Conservation (phyloP, 1,140 invertebrate species). For the Zaprionus camerounensis region DNA sequence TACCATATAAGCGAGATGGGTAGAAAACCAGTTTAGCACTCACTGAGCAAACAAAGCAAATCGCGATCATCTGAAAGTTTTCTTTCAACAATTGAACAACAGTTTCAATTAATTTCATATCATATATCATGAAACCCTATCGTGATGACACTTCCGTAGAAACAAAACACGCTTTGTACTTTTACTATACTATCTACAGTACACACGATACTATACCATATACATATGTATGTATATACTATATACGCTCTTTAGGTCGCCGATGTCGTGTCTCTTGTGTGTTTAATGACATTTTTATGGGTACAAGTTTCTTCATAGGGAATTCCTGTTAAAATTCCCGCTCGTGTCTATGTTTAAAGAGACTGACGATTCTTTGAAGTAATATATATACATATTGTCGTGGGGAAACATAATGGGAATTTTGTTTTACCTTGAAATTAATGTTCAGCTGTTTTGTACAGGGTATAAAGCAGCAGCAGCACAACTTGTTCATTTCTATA, state of each 20-base stretch:
- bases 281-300: constrained; percentile 2
- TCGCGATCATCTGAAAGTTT: constrained; percentile 17
- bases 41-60: not conserved
- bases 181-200: not conserved
- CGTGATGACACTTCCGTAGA: not conserved
- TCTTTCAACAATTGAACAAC: constrained; percentile 26
- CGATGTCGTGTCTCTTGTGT: not conserved
- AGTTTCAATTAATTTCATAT: constrained; percentile 8
- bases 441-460: not conserved
- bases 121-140: not conserved
- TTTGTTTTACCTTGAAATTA: not conserved
- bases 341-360: not conserved
- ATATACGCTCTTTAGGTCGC: not conserved
- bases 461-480: not conserved
- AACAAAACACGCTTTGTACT: not conserved
- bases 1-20: not conserved
- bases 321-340: constrained; percentile 1
- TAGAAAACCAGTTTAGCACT: constrained; percentile 27
- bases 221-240: no score
- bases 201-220: not conserved
- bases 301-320: not conserved
- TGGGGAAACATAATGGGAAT: not conserved
- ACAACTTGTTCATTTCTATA: not conserved
- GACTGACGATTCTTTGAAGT: not conserved
- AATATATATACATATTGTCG: not conserved